Evolutionary conservation across 2,888 invertebrate species (phyloP), one percentile per base, ranked within the genome.

Genomic region (Drosophila lacicola): DNA sequence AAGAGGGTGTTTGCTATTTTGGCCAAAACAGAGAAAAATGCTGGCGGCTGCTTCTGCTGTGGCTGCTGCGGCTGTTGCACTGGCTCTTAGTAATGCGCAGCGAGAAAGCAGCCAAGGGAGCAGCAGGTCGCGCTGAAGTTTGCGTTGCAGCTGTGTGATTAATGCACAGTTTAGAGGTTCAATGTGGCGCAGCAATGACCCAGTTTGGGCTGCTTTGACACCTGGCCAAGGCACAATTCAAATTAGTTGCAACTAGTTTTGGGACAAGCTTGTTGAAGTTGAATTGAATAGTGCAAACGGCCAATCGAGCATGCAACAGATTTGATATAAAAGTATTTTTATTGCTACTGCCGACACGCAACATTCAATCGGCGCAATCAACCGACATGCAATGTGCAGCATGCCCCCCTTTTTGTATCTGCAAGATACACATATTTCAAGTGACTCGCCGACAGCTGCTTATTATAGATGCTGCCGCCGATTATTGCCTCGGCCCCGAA

Each of bases 401-500:
- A 33, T 33, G 60, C 42, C 44, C 45, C 41, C 51, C 50, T 29
- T 51, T 60, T 36, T 49, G 64, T 77, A 77, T 82, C 80, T 73
- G 72, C 50, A 47, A 75, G 87, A 83, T 83, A 83, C 84, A 82
- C 81, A 81, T 87, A 81, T 74, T 80, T 82, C 82, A 88, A 88
- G 83, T 82, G 82, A 54, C 85, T 69, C 76, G 77, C 51, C 82
- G 83, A 83, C 82, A 87, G 88, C 83, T 78, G 85, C 85, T 83
- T 83, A 87, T 87, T 83, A 83, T 70, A 77, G 82, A 79, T 87
- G 74, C 82, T 56, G 71, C 61, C 37, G 65, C 54, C 60, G 82
- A 83, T 83, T 77, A 87, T 67, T 67, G 69, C 50, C 63, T 71
- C 68, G 69, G 72, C 74, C 80, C 80, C 39, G 74, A 74, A 64